phyloP scores from a whole-genome alignment of 2,888 invertebrate species.

The Hydraecia micacea region DNA sequence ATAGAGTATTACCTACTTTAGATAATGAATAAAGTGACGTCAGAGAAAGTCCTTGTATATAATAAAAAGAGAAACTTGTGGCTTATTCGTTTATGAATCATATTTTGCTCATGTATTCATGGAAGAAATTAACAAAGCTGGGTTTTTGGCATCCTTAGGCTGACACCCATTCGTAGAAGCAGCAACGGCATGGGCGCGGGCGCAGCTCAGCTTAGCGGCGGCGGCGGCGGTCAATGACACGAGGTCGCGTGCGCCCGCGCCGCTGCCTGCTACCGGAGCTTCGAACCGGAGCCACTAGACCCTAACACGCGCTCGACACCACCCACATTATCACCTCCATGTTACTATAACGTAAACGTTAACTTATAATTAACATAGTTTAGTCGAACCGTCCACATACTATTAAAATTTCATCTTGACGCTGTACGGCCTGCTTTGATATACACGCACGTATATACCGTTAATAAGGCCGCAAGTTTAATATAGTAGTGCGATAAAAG shows the following conservation, averaged over 20 bases:
- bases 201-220: conserved; percentile 63
- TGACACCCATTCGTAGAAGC: conserved; percentile 74
- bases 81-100: conserved; percentile 17
- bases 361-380: conserved; percentile 59
- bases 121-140: conserved; percentile 37
- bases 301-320: conserved; percentile 57
- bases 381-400: conserved; percentile 44
- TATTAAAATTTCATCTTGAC: conserved; percentile 29
- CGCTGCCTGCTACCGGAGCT: conserved; percentile 71
- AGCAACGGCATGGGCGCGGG: conserved; percentile 75
- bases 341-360: conserved; percentile 56
- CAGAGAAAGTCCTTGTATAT: conserved; percentile 20
- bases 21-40: conserved; percentile 17
- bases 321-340: conserved; percentile 62
- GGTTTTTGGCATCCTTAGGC: conserved; percentile 70
- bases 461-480: conserved; percentile 23
- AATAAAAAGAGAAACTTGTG: conserved; percentile 28
- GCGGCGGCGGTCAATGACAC: conserved; percentile 83
- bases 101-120: conserved; percentile 31
- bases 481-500: conserved; percentile 23
- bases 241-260: conserved; percentile 84
- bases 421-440: background rate
- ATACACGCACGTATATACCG: background rate
- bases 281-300: conserved; percentile 60
- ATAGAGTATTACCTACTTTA: background rate